A percentile compares a stretch with the other conserved stretches of the same genome.
Evolutionary conservation across 2,113 vertebrate genomes (phyloP).

Genomic region (Syngnathus floridae): DNA sequence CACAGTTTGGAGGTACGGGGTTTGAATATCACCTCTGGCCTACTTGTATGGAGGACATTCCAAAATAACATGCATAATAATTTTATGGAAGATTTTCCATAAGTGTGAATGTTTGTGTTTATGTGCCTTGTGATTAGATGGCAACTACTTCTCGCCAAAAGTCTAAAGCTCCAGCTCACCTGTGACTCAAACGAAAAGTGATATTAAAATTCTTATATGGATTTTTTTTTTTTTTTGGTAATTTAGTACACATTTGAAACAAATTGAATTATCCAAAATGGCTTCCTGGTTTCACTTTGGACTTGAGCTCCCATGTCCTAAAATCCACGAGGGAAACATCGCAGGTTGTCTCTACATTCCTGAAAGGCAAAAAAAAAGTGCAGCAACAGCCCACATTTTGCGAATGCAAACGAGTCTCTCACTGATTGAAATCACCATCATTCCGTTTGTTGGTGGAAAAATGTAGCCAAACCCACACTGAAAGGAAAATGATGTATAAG

Average conservation of each 20-base stretch:
- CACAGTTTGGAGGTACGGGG: background rate
- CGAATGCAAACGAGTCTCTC: slow-evolving; percentile 41
- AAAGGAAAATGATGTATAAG: slow-evolving; percentile 59
- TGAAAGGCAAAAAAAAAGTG: slow-evolving; percentile 29
- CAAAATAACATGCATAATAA: background rate
- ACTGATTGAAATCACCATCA: slow-evolving; percentile 63
- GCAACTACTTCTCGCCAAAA: background rate
- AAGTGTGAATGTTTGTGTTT: background rate
- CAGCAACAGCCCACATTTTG: slow-evolving; percentile 20
- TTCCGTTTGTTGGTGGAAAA: slow-evolving; percentile 61
- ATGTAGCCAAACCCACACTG: slow-evolving; percentile 20
- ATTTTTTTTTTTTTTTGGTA: background rate
- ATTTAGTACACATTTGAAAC: background rate
- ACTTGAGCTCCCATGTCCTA: slow-evolving; percentile 32
- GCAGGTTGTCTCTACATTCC: slow-evolving; percentile 55
- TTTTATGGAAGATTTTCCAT: background rate
- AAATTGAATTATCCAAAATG: background rate
- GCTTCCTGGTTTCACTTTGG: background rate
- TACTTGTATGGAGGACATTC: background rate
- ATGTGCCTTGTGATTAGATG: background rate
- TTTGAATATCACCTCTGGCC: background rate
- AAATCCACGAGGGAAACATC: slow-evolving; percentile 20
- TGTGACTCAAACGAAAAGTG: background rate
- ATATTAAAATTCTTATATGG: background rate
- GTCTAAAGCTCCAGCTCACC: background rate